These are phyloP conservation scores for Oophaga sylvatica DNA, from an alignment of 2,797 vertebrate genomes.

Conservation along the genomic window DNA sequence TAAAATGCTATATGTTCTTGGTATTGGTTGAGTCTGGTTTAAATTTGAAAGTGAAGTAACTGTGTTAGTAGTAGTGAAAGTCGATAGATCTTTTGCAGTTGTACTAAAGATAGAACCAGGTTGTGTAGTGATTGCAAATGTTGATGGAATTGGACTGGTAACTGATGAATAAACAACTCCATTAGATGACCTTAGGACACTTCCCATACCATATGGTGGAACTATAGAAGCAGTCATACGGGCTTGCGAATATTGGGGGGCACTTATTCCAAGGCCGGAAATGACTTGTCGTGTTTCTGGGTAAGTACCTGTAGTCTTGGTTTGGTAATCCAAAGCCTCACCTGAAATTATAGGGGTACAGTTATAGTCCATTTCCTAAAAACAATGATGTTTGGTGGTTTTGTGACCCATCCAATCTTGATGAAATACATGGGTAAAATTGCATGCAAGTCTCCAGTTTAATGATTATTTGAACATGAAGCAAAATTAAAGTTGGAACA, in stretches of 20 bases:
- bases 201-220: conserved; percentile 82
- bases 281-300: conserved; percentile 80
- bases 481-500: conserved; percentile 89
- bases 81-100: conserved; percentile 84
- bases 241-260: conserved; percentile 84
- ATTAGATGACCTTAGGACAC: conserved; percentile 88
- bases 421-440: conserved; percentile 73
- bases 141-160: conserved; percentile 87
- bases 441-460: conserved; percentile 87
- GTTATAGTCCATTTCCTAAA: conserved; percentile 83
- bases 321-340: conserved; percentile 96
- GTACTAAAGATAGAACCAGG: conserved; percentile 95
- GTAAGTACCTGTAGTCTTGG: conserved; percentile 86
- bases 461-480: conserved; percentile 86
- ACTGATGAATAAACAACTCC: conserved; percentile 96
- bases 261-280: conserved; percentile 80
- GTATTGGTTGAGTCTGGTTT: conserved; percentile 81
- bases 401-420: conserved; percentile 77
- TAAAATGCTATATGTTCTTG: conserved; percentile 88
- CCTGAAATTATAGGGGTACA: conserved; percentile 89
- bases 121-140: conserved; percentile 95
- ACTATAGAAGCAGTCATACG: conserved; percentile 78
- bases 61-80: conserved; percentile 86
- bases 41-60: conserved; percentile 85
- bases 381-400: conserved; percentile 68